Percentiles rank a stretch among this genome's conserved stretches.
Conservation (phyloP, 2,797 vertebrate genomes). For the Gallirallus australis region DNA sequence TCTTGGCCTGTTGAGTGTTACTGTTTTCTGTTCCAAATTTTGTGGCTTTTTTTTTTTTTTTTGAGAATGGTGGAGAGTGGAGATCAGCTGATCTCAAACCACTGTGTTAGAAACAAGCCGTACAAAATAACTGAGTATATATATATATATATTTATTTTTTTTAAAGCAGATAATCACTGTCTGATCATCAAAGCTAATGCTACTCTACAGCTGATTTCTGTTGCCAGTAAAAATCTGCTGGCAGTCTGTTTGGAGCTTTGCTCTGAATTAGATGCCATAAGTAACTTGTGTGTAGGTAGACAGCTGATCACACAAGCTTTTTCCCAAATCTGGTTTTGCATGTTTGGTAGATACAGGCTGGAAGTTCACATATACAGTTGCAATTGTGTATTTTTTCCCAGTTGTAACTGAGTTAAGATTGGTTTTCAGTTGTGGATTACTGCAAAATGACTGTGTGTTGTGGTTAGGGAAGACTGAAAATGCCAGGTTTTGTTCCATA, state of each 20-base stretch:
- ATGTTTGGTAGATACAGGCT: neutral
- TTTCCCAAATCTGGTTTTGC: neutral
- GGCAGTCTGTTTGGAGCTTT: neutral
- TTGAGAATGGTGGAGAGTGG: neutral
- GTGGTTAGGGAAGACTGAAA: neutral
- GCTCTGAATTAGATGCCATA: conserved; percentile 14
- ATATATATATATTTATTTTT: neutral
- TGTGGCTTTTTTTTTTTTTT: neutral
- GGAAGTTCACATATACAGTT: neutral
- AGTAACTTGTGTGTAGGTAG: conserved; percentile 41
- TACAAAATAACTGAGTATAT: neutral
- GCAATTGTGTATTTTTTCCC: conserved; percentile 6
- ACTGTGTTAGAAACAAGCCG: neutral
- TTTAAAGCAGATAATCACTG: neutral
- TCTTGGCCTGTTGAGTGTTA: neutral
- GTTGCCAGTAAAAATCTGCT: neutral
- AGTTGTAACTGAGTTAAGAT: neutral
- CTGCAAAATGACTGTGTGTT: neutral
- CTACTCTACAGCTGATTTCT: neutral
- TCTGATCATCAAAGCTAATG: neutral
- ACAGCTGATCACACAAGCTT: neutral
- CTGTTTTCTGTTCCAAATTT: neutral
- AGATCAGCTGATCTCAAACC: neutral
- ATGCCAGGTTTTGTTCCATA: neutral
- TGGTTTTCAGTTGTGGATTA: neutral